A percentile compares a stretch with the other conserved stretches of the same genome.
Conservation (phyloP, 2,797 vertebrate genomes). For the Sebastes cheni region DNA sequence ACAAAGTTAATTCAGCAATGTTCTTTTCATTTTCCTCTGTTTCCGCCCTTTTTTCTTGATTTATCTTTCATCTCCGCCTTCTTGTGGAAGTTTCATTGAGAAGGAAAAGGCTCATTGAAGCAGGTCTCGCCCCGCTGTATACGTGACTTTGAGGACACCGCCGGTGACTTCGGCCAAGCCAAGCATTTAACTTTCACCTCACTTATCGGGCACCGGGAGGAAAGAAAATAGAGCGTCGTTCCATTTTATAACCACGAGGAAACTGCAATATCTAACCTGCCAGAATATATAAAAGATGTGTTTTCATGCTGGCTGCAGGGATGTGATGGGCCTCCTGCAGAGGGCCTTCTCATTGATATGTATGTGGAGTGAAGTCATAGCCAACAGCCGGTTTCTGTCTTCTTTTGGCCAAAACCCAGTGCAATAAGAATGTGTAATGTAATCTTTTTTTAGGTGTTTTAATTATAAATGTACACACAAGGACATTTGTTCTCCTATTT, state of each 20-base stretch:
- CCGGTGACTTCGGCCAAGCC: slow-evolving; percentile 40
- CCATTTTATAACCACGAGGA: slow-evolving; percentile 27
- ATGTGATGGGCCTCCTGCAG: slow-evolving; percentile 29
- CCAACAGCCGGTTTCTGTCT: background rate
- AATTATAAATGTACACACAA: background rate
- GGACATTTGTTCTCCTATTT: background rate
- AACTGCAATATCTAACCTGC: slow-evolving; percentile 8
- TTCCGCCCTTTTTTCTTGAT: slow-evolving; percentile 44
- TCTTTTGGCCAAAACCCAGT: background rate
- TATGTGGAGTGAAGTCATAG: background rate
- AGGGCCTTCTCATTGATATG: slow-evolving; percentile 15
- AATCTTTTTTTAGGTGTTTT: background rate
- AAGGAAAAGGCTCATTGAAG: slow-evolving; percentile 43
- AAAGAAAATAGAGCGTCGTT: slow-evolving; percentile 18
- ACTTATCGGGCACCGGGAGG: slow-evolving; percentile 17
- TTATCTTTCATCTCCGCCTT: slow-evolving; percentile 59
- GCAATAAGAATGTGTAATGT: background rate
- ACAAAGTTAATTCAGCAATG: slow-evolving; percentile 39
- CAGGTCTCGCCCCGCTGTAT: slow-evolving; percentile 37
- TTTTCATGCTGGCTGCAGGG: slow-evolving; percentile 35
- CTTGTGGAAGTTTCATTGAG: slow-evolving; percentile 49
- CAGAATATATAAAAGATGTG: slow-evolving; percentile 23
- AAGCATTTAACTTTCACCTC: slow-evolving; percentile 46
- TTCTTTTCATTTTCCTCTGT: slow-evolving; percentile 30
- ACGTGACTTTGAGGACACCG: slow-evolving; percentile 60